Evolutionary conservation across 1,140 invertebrate species (phyloP).

Genomic region (Drosophila paulistorum): DNA sequence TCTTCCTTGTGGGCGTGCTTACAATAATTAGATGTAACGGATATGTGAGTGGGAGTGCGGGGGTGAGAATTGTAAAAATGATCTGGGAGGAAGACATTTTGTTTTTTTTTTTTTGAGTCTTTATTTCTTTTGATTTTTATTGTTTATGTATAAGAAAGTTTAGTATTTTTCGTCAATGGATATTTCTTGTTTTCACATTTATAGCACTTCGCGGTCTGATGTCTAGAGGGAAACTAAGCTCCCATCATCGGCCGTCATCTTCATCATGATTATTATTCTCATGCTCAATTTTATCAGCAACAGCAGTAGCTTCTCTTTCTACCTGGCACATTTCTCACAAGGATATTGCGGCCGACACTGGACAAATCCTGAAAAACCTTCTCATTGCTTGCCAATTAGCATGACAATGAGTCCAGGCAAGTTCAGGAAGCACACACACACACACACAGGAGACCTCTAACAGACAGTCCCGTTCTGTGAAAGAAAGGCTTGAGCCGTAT

Average conservation of each 20-base stretch:
- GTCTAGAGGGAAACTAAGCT: conserved; percentile 48
- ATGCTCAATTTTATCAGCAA: not conserved
- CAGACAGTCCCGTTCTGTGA: conserved; percentile 57
- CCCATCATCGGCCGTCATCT: not conserved
- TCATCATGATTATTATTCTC: not conserved
- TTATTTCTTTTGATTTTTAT: conserved; percentile 25
- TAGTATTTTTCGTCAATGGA: not conserved
- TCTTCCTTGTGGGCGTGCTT: conserved; percentile 66
- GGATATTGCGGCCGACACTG: conserved; percentile 17
- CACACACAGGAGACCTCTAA: conserved; percentile 30
- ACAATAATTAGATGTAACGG: conserved; percentile 83
- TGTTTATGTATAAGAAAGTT: conserved; percentile 1
- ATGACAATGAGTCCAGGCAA: conserved; percentile 65
- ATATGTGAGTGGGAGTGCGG: conserved; percentile 48
- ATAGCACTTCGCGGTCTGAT: conserved; percentile 47
- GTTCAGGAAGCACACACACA: conserved; percentile 37
- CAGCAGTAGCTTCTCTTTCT: not conserved
- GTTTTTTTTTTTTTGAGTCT: too few relatives aligned
- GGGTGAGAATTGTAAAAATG: not conserved
- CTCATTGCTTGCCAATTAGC: conserved; percentile 60
- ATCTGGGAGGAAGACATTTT: not conserved
- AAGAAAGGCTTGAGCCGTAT: conserved; percentile 37
- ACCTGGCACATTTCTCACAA: conserved; percentile 15
- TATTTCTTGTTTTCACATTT: conserved; percentile 24
- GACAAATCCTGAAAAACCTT: not conserved